Conservation (phyloP, 2,797 vertebrate genomes). For the Poeciliopsis gracilis region DNA sequence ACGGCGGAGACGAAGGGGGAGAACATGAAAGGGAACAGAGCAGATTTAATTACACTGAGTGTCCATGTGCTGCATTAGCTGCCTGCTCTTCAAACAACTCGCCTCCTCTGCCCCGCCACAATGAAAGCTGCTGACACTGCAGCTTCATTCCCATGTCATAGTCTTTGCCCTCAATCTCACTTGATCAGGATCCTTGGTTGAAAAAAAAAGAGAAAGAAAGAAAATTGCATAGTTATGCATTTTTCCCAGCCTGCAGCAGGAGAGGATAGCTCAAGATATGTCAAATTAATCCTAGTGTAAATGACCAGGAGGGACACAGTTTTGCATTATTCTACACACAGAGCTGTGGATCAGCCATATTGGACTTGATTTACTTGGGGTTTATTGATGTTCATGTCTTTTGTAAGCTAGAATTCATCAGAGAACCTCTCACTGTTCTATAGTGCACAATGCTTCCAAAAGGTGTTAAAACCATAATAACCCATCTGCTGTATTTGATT, state of each 20-base stretch:
- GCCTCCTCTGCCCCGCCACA: conserved; percentile 44
- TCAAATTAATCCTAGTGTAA: conserved; percentile 49
- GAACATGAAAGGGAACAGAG: conserved; percentile 48
- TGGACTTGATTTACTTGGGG: neutral
- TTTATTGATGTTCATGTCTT: neutral
- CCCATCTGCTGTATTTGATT: neutral
- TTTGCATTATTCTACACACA: neutral
- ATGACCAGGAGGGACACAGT: conserved; percentile 17
- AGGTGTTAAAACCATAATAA: neutral
- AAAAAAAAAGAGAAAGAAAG: conserved; percentile 34
- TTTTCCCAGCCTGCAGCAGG: conserved; percentile 39
- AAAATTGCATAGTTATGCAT: conserved; percentile 65
- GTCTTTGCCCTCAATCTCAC: conserved; percentile 67
- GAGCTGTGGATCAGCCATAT: neutral
- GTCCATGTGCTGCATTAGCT: conserved; percentile 61
- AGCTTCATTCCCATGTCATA: conserved; percentile 56
- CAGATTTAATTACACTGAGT: conserved; percentile 73
- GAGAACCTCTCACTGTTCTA: neutral
- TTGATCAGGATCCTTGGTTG: conserved; percentile 61
- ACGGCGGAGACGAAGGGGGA: conserved; percentile 30
- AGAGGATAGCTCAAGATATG: conserved; percentile 33
- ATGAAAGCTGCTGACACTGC: conserved; percentile 71
- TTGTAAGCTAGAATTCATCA: neutral
- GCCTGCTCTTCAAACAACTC: conserved; percentile 63
- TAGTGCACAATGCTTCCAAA: neutral